These are phyloP conservation scores for Chaitophorus viminalis DNA, from an alignment of 2,888 invertebrate genomes.

Conservation along the genomic window DNA sequence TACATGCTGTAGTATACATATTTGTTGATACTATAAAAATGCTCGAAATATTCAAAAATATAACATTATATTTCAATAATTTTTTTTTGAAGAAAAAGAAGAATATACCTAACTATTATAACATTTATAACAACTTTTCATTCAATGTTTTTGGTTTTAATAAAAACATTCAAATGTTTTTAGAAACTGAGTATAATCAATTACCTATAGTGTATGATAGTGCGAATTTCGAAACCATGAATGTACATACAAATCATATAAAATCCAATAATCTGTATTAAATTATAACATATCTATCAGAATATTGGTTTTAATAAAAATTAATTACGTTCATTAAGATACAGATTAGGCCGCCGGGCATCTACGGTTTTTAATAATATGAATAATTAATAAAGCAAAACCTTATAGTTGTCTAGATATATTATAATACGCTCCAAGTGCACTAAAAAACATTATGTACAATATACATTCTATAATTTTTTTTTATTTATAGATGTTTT, in stretches of 20 bases:
- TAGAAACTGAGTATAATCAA: neutral
- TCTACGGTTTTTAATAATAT: neutral
- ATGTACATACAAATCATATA: neutral
- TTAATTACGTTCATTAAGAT: neutral
- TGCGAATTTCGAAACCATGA: too few species aligned
- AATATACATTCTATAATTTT: neutral
- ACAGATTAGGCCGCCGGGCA: neutral
- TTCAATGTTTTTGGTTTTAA: too few species aligned
- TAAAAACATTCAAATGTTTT: neutral
- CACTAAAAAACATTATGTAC: neutral
- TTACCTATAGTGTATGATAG: too few species aligned
- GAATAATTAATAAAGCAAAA: neutral
- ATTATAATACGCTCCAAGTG: neutral
- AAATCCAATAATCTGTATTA: neutral
- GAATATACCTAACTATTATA: too few species aligned
- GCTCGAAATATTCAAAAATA: too few species aligned
- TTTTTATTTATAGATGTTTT: neutral
- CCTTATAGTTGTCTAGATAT: neutral
- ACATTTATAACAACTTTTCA: too few species aligned
- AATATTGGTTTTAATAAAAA: neutral
- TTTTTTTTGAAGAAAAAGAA: too few species aligned
- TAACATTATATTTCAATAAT: too few species aligned
- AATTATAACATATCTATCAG: neutral
- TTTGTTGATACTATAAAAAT: too few species aligned
- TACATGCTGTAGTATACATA: too few species aligned